Conservation (phyloP, 2,797 vertebrate species). For the Alfaro cultratus region DNA sequence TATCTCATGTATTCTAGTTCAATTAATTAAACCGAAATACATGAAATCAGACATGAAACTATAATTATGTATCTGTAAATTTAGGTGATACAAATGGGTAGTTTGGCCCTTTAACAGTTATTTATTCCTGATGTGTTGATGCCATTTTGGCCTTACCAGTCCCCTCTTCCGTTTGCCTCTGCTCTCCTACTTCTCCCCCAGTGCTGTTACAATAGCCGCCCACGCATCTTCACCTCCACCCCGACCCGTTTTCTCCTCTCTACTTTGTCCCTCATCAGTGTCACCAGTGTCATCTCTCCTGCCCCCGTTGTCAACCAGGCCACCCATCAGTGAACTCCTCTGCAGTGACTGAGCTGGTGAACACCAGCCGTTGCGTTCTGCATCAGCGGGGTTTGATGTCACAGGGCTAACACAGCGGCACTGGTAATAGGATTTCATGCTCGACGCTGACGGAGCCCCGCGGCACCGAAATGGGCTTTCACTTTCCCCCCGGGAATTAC, state of each 20-base stretch:
- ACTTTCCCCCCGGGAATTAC: conserved; percentile 70
- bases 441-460: conserved; percentile 67
- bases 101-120: not conserved
- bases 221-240: conserved; percentile 7
- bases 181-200: not conserved
- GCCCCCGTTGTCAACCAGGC: conserved; percentile 40
- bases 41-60: not conserved
- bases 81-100: not conserved
- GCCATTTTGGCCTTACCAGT: not conserved
- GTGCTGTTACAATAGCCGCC: not conserved
- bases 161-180: conserved; percentile 2
- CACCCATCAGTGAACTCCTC: conserved; percentile 64
- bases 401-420: conserved; percentile 68
- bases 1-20: not conserved
- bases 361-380: conserved; percentile 66
- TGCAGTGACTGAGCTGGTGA: conserved; percentile 57
- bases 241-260: conserved; percentile 5
- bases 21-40: not conserved
- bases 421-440: conserved; percentile 83
- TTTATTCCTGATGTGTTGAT: not conserved
- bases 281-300: conserved; percentile 49
- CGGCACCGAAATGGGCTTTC: conserved; percentile 74
- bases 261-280: conserved; percentile 47
- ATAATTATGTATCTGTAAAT: not conserved
- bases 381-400: conserved; percentile 73